These are phyloP conservation scores for Bradynema listronoti DNA, from an alignment of 1,140 invertebrate genomes.

Conservation along the genomic window DNA sequence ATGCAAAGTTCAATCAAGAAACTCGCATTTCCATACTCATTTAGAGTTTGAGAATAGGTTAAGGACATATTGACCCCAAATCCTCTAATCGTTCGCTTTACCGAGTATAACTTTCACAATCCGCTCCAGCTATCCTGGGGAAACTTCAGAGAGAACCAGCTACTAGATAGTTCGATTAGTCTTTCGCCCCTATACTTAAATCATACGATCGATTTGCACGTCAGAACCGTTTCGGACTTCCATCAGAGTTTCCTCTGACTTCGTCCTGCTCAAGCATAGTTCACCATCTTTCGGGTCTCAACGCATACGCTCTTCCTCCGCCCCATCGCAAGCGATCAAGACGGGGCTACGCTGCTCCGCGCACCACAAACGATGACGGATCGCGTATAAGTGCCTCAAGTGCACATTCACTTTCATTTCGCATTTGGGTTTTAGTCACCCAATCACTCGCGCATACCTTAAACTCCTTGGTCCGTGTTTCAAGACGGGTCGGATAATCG, in stretches of 20 bases:
- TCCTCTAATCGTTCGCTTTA: slow-evolving; percentile 80
- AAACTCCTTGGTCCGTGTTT: slow-evolving; percentile 87
- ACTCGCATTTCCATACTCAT: slow-evolving; percentile 71
- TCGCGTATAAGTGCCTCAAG: slow-evolving; percentile 41
- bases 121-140: slow-evolving; percentile 68
- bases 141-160: slow-evolving; percentile 82
- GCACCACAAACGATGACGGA: slow-evolving; percentile 16
- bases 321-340: slow-evolving; percentile 57
- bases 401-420: slow-evolving; percentile 65
- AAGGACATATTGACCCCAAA: slow-evolving; percentile 69
- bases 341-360: slow-evolving; percentile 42
- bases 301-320: slow-evolving; percentile 69
- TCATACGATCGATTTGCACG: slow-evolving; percentile 83
- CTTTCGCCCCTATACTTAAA: slow-evolving; percentile 82
- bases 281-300: slow-evolving; percentile 82
- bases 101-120: slow-evolving; percentile 60
- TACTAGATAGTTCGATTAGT: slow-evolving; percentile 84
- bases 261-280: slow-evolving; percentile 76
- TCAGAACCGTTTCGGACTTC: slow-evolving; percentile 78
- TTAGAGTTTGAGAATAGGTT: slow-evolving; percentile 83
- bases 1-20: slow-evolving; percentile 65
- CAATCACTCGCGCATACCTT: slow-evolving; percentile 73
- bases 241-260: slow-evolving; percentile 79
- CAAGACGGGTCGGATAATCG: slow-evolving; percentile 71
- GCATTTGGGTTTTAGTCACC: slow-evolving; percentile 65